These are phyloP conservation scores for Heteromurus nitidus DNA, from an alignment of 2,888 invertebrate genomes.

Conservation along the genomic window DNA sequence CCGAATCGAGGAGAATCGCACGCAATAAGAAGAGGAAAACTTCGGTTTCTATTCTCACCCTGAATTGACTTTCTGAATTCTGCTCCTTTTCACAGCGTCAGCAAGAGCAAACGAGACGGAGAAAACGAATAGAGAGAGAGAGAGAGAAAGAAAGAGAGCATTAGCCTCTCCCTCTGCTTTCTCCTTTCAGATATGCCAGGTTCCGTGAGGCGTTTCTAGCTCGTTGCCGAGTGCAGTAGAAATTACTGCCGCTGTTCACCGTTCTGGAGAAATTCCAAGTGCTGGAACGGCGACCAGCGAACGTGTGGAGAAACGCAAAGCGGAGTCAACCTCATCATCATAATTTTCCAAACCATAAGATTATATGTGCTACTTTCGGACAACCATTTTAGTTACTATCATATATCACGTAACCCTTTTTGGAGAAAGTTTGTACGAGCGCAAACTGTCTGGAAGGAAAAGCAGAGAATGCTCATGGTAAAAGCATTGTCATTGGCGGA, in stretches of 20 bases:
- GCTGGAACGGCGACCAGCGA: slow-evolving; percentile 4
- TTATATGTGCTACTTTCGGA: too few relatives aligned
- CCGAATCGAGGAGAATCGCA: slow-evolving; percentile 18
- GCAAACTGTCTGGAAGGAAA: too few relatives aligned
- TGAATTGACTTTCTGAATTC: slow-evolving; percentile 15
- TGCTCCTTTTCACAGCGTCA: too few relatives aligned
- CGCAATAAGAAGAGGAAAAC: slow-evolving; percentile 22
- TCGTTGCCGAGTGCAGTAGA: too few relatives aligned
- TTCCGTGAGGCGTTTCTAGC: too few relatives aligned
- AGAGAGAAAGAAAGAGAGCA: slow-evolving; percentile 21
- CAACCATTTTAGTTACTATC: too few relatives aligned
- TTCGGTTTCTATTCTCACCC: slow-evolving; percentile 23
- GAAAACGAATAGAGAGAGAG: neutral
- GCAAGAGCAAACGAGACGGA: too few relatives aligned
- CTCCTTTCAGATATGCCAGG: slow-evolving; percentile 1
- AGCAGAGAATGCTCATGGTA: too few relatives aligned
- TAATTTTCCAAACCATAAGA: slow-evolving; percentile 3
- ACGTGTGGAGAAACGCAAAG: neutral
- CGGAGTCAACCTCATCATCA: slow-evolving; percentile 25
- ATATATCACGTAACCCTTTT: too few relatives aligned
- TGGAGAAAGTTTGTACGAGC: neutral
- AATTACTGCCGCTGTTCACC: neutral
- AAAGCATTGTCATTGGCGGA: too few relatives aligned
- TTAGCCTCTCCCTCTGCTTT: slow-evolving; percentile 40
- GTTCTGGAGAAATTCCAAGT: slow-evolving; percentile 49